Conservation (phyloP, 2,113 vertebrate genomes). For the Mungos mungo region DNA sequence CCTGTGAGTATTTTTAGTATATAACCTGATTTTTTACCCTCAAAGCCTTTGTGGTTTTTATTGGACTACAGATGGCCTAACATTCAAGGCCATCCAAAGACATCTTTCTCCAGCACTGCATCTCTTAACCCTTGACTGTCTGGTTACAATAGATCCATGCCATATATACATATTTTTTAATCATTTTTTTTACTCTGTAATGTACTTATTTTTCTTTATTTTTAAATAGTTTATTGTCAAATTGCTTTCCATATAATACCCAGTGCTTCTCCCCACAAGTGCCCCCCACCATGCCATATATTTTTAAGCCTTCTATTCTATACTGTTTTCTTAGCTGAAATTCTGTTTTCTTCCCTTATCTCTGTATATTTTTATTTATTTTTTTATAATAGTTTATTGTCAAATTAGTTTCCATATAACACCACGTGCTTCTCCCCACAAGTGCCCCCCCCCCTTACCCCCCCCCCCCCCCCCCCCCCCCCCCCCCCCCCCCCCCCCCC, state of each 20-base stretch:
- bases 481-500: no score
- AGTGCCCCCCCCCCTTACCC: no score
- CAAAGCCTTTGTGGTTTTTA: constrained; percentile 29
- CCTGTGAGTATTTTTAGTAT: not conserved
- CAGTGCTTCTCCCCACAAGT: no score
- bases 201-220: no score
- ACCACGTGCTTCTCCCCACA: no score
- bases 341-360: constrained; percentile 4
- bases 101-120: not conserved
- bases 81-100: constrained; percentile 25
- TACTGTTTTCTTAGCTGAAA: constrained; percentile 17
- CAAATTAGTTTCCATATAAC: no score
- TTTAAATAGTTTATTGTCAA: no score
- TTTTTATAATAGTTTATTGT: no score
- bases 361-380: no score
- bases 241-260: no score
- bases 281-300: not conserved
- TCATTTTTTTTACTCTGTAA: no score
- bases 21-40: constrained; percentile 1
- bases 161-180: not conserved
- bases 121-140: not conserved
- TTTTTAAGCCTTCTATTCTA: not conserved
- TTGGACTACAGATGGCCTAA: not conserved
- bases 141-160: not conserved
- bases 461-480: no score